Evolutionary conservation across 2,113 vertebrate genomes (phyloP).

Genomic region (Cynoglossus semilaevis): DNA sequence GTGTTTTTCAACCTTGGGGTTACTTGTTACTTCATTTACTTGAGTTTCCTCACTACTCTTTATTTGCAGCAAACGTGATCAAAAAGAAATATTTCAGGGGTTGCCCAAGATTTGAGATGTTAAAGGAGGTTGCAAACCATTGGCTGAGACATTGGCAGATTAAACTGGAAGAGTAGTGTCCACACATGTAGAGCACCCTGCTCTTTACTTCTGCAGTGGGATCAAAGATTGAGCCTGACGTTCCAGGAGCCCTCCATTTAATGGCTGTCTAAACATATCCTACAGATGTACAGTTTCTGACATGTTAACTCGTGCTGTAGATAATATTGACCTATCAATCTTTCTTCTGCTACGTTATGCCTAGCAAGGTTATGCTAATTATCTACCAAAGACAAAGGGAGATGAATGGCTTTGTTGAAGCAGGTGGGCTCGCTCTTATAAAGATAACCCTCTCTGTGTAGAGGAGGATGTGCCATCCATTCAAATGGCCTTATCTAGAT

Average conservation of each 20-base stretch:
- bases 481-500: conserved; percentile 67
- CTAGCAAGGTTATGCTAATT: conserved; percentile 56
- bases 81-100: too few species aligned
- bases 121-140: too few species aligned
- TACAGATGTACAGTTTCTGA: conserved; percentile 4
- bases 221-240: background rate
- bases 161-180: background rate
- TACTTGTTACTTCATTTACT: too few species aligned
- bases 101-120: too few species aligned
- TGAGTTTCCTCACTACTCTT: too few species aligned
- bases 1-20: too few species aligned
- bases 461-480: conserved; percentile 63
- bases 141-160: too few species aligned
- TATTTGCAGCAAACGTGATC: too few species aligned
- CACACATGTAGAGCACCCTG: background rate
- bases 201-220: background rate
- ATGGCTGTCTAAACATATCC: conserved; percentile 12
- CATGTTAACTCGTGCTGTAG: conserved; percentile 34
- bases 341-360: conserved; percentile 16
- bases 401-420: conserved; percentile 64
- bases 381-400: conserved; percentile 49
- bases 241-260: background rate
- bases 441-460: conserved; percentile 65
- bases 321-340: conserved; percentile 34
- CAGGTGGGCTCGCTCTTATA: conserved; percentile 59